phyloP scores from a whole-genome alignment of 2,888 invertebrate species.

The Platycheirus rosarum region DNA sequence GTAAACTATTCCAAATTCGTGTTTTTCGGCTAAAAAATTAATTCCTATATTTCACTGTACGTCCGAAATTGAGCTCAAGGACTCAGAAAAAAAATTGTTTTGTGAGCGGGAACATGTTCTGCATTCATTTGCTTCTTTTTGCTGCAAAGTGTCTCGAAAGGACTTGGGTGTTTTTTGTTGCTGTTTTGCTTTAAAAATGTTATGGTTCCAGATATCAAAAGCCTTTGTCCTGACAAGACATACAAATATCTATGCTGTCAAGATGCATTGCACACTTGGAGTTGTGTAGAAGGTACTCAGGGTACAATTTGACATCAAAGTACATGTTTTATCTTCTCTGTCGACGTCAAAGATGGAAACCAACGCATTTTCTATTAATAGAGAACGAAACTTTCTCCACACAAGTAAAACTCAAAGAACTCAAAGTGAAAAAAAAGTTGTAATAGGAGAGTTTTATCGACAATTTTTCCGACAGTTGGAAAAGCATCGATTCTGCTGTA shows the following conservation, averaged over 20 bases:
- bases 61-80: no score
- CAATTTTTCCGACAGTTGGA: no score
- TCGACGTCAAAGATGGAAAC: conserved; percentile 15
- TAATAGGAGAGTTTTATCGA: background rate
- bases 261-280: conserved; percentile 48
- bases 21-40: no score
- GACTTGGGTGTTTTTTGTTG: conserved; percentile 25
- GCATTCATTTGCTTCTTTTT: conserved; percentile 17
- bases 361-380: background rate
- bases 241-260: conserved; percentile 21
- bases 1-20: no score
- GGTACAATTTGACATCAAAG: conserved; percentile 29
- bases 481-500: no score
- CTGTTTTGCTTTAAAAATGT: conserved; percentile 36
- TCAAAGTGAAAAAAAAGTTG: background rate
- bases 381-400: conserved; percentile 22
- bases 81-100: conserved; percentile 16
- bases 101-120: conserved; percentile 52
- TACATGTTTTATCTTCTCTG: conserved; percentile 9
- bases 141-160: conserved; percentile 34
- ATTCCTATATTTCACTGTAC: no score
- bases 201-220: conserved; percentile 12
- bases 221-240: conserved; percentile 54
- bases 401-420: conserved; percentile 6
- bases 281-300: conserved; percentile 54